Percentiles rank a stretch among this genome's conserved stretches.
phyloP scores from a whole-genome alignment of 2,113 vertebrate genomes.

The Camelus bactrianus region DNA sequence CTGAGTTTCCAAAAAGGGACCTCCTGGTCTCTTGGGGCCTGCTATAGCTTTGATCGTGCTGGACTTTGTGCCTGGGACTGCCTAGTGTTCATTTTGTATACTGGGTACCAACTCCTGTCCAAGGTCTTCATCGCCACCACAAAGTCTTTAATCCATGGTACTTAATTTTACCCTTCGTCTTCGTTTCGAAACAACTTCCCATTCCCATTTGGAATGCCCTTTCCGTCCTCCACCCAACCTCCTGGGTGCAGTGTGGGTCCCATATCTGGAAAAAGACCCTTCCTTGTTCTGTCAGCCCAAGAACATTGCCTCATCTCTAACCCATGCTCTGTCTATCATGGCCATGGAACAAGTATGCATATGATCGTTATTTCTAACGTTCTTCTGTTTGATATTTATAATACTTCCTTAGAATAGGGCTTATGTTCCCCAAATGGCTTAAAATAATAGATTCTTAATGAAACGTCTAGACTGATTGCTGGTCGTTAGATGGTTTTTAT shows the following conservation, averaged over 20 bases:
- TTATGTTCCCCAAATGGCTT: background rate
- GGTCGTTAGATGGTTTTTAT: background rate
- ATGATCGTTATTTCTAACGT: background rate
- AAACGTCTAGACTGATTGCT: background rate
- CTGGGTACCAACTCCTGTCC: background rate
- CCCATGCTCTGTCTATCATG: background rate
- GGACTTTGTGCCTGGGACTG: background rate
- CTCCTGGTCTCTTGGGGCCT: background rate
- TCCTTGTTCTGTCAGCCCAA: background rate
- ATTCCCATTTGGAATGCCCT: background rate
- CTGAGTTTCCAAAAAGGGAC: background rate
- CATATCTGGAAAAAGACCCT: background rate
- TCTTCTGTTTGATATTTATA: background rate
- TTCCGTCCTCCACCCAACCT: background rate
- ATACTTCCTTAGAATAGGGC: background rate
- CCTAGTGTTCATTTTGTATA: background rate
- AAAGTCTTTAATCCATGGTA: background rate
- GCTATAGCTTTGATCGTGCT: background rate
- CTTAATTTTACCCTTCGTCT: background rate
- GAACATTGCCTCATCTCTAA: background rate
- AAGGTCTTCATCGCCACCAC: background rate
- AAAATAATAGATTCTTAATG: slow-evolving; percentile 15
- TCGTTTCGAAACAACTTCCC: background rate
- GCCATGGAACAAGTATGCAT: background rate
- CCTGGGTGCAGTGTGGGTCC: background rate